Base-by-base conservation (phyloP, 2,888 invertebrate genomes). In the Leptinotarsa rubiginosa region DNA sequence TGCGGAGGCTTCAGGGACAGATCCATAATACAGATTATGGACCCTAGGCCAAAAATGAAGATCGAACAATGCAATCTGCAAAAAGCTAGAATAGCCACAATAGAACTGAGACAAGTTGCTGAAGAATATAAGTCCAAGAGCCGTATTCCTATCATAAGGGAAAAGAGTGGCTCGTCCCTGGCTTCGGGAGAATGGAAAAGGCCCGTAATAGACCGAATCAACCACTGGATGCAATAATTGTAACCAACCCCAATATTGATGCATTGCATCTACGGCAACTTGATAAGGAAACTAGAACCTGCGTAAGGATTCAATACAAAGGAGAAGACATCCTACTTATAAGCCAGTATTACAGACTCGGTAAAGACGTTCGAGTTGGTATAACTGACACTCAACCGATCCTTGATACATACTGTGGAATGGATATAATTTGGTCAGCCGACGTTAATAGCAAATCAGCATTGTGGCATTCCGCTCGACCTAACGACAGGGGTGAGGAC, bases 31-130 rank as follows among this genome's bases (percentile, higher is more conserved):
- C 41, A 12, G 16, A 64, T 64, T 64, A 41, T 64, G 64, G 16
- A 41, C n/a, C 10, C n/a, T 64, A 22, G 16, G 16, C 12, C 25
- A 3, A 64, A 15, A 4, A 15, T 64, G 0, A 25, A 7, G 1
- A 64, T 64, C 4, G 64, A 41, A 4, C 64, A 64, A 25, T 20
- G n/a, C 7, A 64, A 41, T 5, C 64, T 64, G n/a, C 64, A 64
- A 22, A 64, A n/a, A 4, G 1, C 64, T 1, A 64, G 16, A 64
- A 25, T 16, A 64, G 64, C 64, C 64, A 64, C 64, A 4, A 12
- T 41, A 16, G 64, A 64, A 64, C 1, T 18, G 5, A 64, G 12
- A n/a, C 25, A 64, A 25, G 41, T 31, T 3, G 41, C 41, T 4
- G 41, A 64, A 41, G 25, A 64, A 13, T 4, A 13, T 1, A 13